Evolutionary conservation across 2,797 vertebrate species (phyloP).

Genomic region (Tolypeutes matacus): DNA sequence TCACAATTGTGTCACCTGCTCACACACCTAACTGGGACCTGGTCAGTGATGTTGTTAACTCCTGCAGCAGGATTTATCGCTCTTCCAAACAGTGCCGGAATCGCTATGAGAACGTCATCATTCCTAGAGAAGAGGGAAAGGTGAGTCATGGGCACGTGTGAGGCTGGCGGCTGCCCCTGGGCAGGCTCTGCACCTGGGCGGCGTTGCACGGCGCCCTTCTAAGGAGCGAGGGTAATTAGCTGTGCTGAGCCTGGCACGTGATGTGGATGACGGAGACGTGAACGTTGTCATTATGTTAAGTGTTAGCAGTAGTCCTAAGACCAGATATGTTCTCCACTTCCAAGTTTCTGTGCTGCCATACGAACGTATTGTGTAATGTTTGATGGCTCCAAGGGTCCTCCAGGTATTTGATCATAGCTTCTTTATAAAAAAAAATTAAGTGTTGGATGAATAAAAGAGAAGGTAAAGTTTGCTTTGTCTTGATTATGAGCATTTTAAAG

Average conservation of each 20-base stretch:
- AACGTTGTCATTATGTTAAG: too few relatives aligned
- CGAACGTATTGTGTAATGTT: neutral
- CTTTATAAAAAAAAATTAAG: neutral
- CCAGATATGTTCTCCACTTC: too few relatives aligned
- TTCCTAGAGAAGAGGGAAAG: slow-evolving; percentile 94
- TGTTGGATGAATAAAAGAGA: neutral
- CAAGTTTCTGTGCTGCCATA: neutral
- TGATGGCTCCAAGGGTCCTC: neutral
- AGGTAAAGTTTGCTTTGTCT: neutral
- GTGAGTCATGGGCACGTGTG: slow-evolving; percentile 79
- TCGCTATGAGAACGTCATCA: slow-evolving; percentile 93
- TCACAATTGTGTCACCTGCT: slow-evolving; percentile 92
- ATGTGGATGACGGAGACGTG: too few relatives aligned
- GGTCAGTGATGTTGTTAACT: slow-evolving; percentile 94
- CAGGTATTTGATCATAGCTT: fast-evolving
- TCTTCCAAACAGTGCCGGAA: slow-evolving; percentile 94
- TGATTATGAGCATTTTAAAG: neutral
- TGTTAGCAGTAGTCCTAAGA: too few relatives aligned
- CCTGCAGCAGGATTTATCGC: slow-evolving; percentile 93
- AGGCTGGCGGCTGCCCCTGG: too few relatives aligned
- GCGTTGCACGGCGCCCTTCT: too few relatives aligned
- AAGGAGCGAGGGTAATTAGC: too few relatives aligned
- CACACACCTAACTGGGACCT: slow-evolving; percentile 96
- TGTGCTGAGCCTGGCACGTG: too few relatives aligned
- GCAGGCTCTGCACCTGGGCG: too few relatives aligned